Evolutionary conservation across 2,113 vertebrate species (phyloP).

Genomic region (Mesitornis unicolor): DNA sequence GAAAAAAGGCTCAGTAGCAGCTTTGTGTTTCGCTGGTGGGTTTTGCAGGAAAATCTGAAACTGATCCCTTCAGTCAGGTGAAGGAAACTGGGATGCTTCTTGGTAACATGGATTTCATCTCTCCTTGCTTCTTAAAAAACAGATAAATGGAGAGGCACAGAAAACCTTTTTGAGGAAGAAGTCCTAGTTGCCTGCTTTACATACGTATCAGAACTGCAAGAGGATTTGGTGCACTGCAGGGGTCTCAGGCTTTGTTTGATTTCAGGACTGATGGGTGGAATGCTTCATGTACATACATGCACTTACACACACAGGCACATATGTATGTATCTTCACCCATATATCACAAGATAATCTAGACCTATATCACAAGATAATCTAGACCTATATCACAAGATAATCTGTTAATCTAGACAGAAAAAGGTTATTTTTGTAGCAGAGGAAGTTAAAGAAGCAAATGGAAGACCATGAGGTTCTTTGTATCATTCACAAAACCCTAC

Average conservation of each 20-base stretch:
- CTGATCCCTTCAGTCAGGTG: not conserved
- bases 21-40: not conserved
- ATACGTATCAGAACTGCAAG: fast-evolving
- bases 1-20: not conserved
- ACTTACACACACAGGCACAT: not conserved
- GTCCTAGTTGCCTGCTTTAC: not conserved
- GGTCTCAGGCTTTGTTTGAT: not conserved
- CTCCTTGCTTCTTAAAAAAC: not conserved
- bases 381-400: too few relatives aligned
- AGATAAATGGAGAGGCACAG: not conserved
- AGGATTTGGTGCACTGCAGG: not conserved
- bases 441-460: not conserved
- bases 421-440: not conserved
- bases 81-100: not conserved
- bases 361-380: not conserved
- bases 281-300: not conserved
- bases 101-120: not conserved
- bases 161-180: not conserved
- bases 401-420: not conserved
- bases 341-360: not conserved
- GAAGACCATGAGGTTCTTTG: not conserved
- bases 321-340: not conserved
- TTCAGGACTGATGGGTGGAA: not conserved
- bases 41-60: constrained; percentile 1
- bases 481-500: not conserved